Conservation (phyloP, 2,113 vertebrate species). For the Pycnonotus jocosus region DNA sequence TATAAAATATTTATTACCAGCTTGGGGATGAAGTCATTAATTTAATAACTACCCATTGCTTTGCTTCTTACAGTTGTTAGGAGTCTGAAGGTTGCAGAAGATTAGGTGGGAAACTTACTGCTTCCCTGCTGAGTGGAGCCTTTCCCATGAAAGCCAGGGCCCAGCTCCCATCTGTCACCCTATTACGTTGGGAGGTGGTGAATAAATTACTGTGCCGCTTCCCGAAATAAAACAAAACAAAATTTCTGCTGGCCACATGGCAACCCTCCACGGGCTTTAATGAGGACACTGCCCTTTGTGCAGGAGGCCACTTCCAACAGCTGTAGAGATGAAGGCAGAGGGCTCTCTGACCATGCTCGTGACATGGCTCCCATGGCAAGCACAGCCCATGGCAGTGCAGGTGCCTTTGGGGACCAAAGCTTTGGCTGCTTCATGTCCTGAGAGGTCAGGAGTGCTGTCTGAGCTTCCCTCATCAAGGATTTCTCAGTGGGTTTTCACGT, state of each 20-base stretch:
- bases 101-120: conserved; percentile 46
- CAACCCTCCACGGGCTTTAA: not conserved
- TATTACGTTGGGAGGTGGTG: not conserved
- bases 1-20: conserved; percentile 49
- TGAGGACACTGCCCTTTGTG: conserved; percentile 44
- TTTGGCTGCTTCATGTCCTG: not conserved
- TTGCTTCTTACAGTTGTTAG: conserved; percentile 52
- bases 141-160: conserved; percentile 43
- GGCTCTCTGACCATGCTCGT: not conserved
- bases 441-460: accelerated
- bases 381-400: not conserved
- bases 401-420: not conserved
- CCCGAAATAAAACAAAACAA: conserved; percentile 23
- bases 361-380: accelerated
- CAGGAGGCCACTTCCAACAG: not conserved
- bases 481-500: not conserved
- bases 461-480: not conserved
- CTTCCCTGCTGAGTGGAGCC: conserved; percentile 44
- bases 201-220: conserved; percentile 36
- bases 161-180: conserved; percentile 66
- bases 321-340: conserved; percentile 25
- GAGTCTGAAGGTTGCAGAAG: conserved; percentile 51
- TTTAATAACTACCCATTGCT: conserved; percentile 52
- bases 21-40: conserved; percentile 50
- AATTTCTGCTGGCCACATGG: conserved; percentile 61